Base-by-base conservation (phyloP, 1,140 invertebrate genomes). In the Drosophila obscura region DNA sequence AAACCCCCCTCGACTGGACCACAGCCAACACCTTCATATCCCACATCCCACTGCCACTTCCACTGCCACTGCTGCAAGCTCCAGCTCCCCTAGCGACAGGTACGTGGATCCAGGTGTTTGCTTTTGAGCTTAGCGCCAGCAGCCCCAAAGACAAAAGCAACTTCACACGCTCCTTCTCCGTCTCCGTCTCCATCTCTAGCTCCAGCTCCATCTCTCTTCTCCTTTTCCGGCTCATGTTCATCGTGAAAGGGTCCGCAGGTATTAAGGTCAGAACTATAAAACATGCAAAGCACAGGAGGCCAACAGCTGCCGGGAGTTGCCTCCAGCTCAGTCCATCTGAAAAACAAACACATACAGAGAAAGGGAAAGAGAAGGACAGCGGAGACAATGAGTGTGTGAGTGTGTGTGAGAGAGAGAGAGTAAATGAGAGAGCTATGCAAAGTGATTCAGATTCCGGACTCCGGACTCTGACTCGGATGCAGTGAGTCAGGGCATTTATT, bases 201-300 rank as follows among this genome's bases (percentile, higher is more conserved):
- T 69, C 44, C 44, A 50, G 26, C 35, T 45, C 16, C 2, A 5
- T 13, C 43, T 45, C 24, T 26, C 13, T 15, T 4, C 13, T 26
- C 4, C 31, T 11, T n/a, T 9, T 43, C 16, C 16, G 59, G 60
- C 7, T 26, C 19, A 28, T 67, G 49, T 24, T 46, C 41, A n/a
- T 52, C 41, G 43, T 24, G 69, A 43, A 48, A 57, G 62, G 73
- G 52, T 76, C 60, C 79, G 62, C 55, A 45, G 81, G 82, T 85
- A 85, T 85, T 87, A 87, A 87, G 81, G 81, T 87, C 81, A 85
- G 62, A 81, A 66, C 78, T 78, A 87, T 85, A 85, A 85, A 85
- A 85, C 78, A 84, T 85, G 81, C 82, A 87, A 77, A 84, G 80
- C 68, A 67, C 73, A 59, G 59, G 67, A 71, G 53, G 55, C 55